Evolutionary conservation across 2,888 invertebrate genomes (phyloP).

Genomic region (Rotaria sp.): DNA sequence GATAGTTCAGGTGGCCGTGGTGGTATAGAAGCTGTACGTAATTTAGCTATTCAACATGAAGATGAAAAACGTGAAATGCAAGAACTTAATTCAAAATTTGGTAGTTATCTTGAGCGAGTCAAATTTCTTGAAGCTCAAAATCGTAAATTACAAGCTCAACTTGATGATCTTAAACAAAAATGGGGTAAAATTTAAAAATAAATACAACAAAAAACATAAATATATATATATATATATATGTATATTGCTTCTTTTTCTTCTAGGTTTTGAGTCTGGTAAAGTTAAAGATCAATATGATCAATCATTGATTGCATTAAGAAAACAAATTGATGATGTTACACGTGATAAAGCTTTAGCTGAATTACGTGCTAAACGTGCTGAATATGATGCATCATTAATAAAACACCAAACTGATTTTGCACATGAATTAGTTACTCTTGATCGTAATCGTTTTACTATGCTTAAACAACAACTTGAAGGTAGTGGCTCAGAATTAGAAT

Average conservation of each 20-base stretch:
- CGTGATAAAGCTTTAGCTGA: conserved; percentile 38
- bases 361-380: conserved; percentile 39
- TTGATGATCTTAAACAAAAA: conserved; percentile 36
- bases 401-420: conserved; percentile 39
- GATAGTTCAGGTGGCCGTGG: conserved; percentile 24
- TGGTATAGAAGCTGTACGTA: conserved; percentile 27
- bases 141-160: conserved; percentile 33
- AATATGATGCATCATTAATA: conserved; percentile 38
- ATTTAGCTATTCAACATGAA: conserved; percentile 34
- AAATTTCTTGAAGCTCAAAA: conserved; percentile 34
- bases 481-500: conserved; percentile 33
- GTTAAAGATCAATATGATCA: conserved; percentile 40
- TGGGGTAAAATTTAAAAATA: conserved; percentile 23
- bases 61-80: conserved; percentile 38
- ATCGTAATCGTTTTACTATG: conserved; percentile 36
- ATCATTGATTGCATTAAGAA: conserved; percentile 35
- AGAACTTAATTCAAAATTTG: conserved; percentile 36
- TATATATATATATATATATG: background rate
- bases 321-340: conserved; percentile 39
- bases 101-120: conserved; percentile 34
- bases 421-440: conserved; percentile 37
- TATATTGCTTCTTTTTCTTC: background rate
- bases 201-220: background rate
- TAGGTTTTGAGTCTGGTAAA: conserved; percentile 36
- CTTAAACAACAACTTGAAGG: conserved; percentile 35